phyloP scores from a whole-genome alignment of 2,113 vertebrate genomes.

The Dasyprocta punctata region DNA sequence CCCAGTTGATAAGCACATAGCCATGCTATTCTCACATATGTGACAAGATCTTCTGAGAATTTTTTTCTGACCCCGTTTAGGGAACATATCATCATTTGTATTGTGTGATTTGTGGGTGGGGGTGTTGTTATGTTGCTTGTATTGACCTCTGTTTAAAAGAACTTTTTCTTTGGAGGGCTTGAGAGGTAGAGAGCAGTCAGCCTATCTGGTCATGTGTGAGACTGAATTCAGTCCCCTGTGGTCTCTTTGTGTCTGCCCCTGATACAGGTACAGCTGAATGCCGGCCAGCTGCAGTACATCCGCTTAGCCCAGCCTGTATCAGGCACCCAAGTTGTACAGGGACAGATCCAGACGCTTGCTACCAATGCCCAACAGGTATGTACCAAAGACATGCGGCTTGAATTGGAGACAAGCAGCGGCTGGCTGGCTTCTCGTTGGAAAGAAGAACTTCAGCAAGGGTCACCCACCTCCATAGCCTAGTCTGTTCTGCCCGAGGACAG shows the following conservation, averaged over 20 bases:
- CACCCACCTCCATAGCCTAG: neutral
- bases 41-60: neutral
- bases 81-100: neutral
- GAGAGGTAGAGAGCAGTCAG: neutral
- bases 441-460: neutral
- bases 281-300: conserved; percentile 98
- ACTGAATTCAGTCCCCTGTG: conserved; percentile 59
- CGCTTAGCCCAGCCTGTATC: conserved; percentile 98
- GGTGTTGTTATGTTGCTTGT: neutral
- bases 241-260: conserved; percentile 82
- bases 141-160: conserved; percentile 36
- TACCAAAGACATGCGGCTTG: neutral
- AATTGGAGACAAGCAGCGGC: neutral
- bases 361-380: conserved; percentile 96
- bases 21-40: neutral
- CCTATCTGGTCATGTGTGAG: conserved; percentile 42
- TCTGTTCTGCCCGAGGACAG: neutral
- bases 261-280: conserved; percentile 96
- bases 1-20: neutral
- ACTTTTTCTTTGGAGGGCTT: conserved; percentile 3
- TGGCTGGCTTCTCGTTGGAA: neutral
- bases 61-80: neutral
- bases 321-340: conserved; percentile 98
- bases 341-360: conserved; percentile 98
- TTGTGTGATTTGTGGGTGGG: neutral